Base-by-base conservation (phyloP, 2,888 invertebrate genomes). In the Ophonus ardosiacus region DNA sequence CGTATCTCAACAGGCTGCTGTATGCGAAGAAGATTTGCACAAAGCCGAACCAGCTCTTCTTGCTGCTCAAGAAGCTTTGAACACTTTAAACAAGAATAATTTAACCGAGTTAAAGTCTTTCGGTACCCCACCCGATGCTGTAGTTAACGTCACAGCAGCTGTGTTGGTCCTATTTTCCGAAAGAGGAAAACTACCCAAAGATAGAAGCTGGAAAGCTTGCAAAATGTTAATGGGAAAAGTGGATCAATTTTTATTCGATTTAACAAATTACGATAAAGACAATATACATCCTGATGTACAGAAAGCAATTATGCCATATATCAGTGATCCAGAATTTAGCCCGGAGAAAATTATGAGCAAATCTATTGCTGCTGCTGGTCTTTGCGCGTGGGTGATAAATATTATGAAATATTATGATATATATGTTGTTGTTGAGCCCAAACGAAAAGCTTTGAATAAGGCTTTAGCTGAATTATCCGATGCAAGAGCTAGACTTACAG, bases 301-400 rank as follows among this genome's bases (percentile, higher is more conserved):
- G 3, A 98, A 97, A 92, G 97, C 97, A 7, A 93, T 93, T 0
- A 91, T 92, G 85, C 94, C 94, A 17, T 95, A 94, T 89, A 91
- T 94, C 15, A 93, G 93, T 88, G 93, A 95, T 89, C 94, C 94
- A 10, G 97, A 98, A 87, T 98, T 98, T 90, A 94, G 95, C 87
- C 95, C 97, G 0, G 97, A 97, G 57, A 95, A 96, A 87, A 96
- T 98, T 88, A 91, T 94, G 87, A 93, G 95, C 0, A 98, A 98
- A 91, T 98, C 98, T 0, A 93, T 94, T 43, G 98, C 98, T 15
- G 98, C 98, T 18, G 97, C 98, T 81, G 97, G 98, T 24, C 92
- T 99, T 7, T 98, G 98, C 89, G 95, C 98, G 0, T 99, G 98
- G 98, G 98, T 97, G 0, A 95, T 97, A 87, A 98, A 98, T 91